Conservation (phyloP, 2,888 invertebrate genomes). For the Theretra japonica region DNA sequence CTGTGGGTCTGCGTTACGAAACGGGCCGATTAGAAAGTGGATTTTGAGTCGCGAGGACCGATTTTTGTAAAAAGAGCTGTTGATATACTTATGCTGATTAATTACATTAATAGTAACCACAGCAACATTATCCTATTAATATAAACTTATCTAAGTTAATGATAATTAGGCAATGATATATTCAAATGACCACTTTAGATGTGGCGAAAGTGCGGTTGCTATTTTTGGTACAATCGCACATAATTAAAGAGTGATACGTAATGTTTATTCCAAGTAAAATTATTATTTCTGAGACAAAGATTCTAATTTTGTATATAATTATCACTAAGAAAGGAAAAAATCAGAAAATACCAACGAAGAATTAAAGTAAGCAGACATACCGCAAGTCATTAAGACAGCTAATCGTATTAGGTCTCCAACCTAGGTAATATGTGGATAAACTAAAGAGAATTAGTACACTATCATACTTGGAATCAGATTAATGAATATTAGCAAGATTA, state of each 20-base stretch:
- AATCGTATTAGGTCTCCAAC: neutral
- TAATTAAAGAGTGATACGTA: too few relatives aligned
- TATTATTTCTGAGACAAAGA: too few relatives aligned
- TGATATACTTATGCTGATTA: neutral
- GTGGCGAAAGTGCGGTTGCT: too few relatives aligned
- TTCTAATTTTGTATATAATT: neutral
- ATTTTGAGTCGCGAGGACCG: neutral
- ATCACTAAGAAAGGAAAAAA: neutral
- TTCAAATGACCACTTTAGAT: too few relatives aligned
- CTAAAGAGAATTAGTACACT: neutral
- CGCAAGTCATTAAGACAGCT: conserved; percentile 1
- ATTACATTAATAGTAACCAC: too few relatives aligned
- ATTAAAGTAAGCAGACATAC: neutral
- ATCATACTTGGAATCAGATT: neutral
- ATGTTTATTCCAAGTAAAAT: too few relatives aligned
- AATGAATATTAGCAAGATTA: neutral
- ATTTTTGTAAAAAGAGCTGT: neutral
- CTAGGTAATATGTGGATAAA: neutral
- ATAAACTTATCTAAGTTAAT: too few relatives aligned
- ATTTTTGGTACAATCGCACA: too few relatives aligned
- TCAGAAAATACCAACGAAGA: neutral
- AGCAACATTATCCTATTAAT: too few relatives aligned
- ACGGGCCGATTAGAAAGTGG: conserved; percentile 10
- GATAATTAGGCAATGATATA: too few relatives aligned
- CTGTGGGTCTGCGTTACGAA: neutral